phyloP scores from a whole-genome alignment of 1,140 invertebrate species.

The Steinernema feltiae region DNA sequence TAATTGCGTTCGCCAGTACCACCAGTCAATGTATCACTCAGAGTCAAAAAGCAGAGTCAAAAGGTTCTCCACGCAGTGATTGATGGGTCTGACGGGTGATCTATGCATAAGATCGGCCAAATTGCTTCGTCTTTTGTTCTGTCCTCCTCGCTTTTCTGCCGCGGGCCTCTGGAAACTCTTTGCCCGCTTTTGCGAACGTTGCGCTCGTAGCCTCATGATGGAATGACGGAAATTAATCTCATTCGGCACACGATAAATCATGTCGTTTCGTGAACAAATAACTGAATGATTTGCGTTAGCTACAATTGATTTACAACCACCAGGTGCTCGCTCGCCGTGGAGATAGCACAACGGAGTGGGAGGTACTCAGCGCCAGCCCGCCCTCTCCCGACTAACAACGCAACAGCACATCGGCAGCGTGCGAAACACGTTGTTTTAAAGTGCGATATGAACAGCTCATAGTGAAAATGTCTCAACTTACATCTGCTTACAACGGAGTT shows the following conservation, averaged over 20 bases:
- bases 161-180: background rate
- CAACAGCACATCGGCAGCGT: background rate
- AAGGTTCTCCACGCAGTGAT: background rate
- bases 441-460: too few relatives aligned
- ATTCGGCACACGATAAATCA: background rate
- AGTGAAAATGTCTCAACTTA: constrained; percentile 4
- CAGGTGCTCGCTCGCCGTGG: too few relatives aligned
- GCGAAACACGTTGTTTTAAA: background rate
- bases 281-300: background rate
- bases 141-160: background rate
- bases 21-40: background rate
- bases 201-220: background rate
- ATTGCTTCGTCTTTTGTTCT: background rate
- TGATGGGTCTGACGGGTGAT: background rate
- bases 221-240: constrained; percentile 12
- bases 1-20: background rate
- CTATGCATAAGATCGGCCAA: background rate
- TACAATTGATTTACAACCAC: background rate
- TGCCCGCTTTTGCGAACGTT: background rate
- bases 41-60: background rate
- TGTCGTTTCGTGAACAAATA: background rate
- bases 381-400: too few relatives aligned
- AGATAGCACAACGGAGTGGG: too few relatives aligned
- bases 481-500: background rate
- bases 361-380: too few relatives aligned